These are phyloP conservation scores for Polydesmus complanatus DNA, from an alignment of 2,888 invertebrate species.

Conservation along the genomic window DNA sequence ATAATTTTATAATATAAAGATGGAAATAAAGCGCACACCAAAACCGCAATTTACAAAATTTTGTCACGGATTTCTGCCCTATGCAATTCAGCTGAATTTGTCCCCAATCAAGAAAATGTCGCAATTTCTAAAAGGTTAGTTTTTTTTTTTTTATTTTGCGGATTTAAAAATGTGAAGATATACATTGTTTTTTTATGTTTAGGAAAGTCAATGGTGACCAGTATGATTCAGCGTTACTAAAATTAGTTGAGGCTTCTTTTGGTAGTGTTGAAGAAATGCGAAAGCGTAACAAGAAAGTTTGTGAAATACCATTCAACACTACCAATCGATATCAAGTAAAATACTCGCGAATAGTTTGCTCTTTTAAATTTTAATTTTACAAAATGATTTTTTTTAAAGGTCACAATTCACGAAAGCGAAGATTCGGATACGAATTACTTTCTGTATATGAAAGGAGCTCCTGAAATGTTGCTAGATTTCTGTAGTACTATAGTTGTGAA, in stretches of 20 bases:
- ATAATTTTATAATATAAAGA: background rate
- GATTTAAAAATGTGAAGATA: too few relatives aligned
- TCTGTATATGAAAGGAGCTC: constrained; percentile 43
- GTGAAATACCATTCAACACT: constrained; percentile 88
- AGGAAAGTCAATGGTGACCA: constrained; percentile 85
- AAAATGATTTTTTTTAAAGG: constrained; percentile 40
- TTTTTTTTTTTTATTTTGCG: too few relatives aligned
- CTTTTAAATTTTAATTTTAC: background rate
- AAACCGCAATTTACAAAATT: constrained; percentile 68
- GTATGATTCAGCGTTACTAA: constrained; percentile 81
- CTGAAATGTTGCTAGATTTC: constrained; percentile 55
- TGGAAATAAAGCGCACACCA: constrained; percentile 33
- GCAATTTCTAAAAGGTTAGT: constrained; percentile 3
- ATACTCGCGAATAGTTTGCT: background rate
- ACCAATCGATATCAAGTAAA: constrained; percentile 63
- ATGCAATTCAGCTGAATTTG: constrained; percentile 98
- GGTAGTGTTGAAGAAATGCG: constrained; percentile 73
- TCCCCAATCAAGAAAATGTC: constrained; percentile 58
- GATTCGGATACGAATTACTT: constrained; percentile 31
- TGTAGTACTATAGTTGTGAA: constrained; percentile 75
- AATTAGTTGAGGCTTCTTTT: constrained; percentile 81
- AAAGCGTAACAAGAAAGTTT: constrained; percentile 71
- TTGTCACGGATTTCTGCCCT: constrained; percentile 86
- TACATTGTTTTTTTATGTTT: too few relatives aligned
- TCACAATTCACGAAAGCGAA: constrained; percentile 38